Evolutionary conservation across 2,888 invertebrate species (phyloP), one percentile per base, ranked within the genome.

Genomic region (Chorisops tibialis): DNA sequence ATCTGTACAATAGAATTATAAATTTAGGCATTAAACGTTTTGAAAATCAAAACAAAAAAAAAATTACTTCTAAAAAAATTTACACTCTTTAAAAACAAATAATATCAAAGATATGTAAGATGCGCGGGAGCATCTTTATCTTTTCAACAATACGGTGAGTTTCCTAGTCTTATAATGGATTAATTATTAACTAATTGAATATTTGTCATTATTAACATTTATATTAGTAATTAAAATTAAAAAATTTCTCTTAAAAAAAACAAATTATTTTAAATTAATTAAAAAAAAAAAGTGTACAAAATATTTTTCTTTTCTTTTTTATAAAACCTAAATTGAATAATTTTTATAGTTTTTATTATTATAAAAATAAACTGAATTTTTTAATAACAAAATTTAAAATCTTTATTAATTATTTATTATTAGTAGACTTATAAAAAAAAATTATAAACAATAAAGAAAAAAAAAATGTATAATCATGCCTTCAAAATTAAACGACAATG

Each of bases 401-500:
- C 16, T 37, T 37, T 62, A 41, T 62, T 39, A 58, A 50, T 58
- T 41, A 41, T 62, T 58, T 49, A 58, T 48, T 16, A 51, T 41
- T n/a, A 65, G 51, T 24, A 66, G 62, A 49, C 61, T 50, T 59
- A 61, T 64, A 67, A 43, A 65, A 69, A 71, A 64, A 22, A 63
- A 56, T 62, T 64, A 63, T 63, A 68, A 52, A 70, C 68, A 68
- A 67, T 66, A 66, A 68, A 63, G 59, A 48, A 62, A 47, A 56
- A 12, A 52, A 9, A 21, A 37, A 51, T 37, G 37, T 52, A 24
- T 60, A 38, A 39, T 62, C 30, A 65, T 67, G 68, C 67, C 68
- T 73, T 67, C 71, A 72, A 69, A 69, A 69, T 71, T 72, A 69
- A 72, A 73, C 68, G 67, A 77, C 75, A 73, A 75, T 75, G 77